Conservation (phyloP, 2,797 vertebrate genomes). For the Salarias fasciatus region DNA sequence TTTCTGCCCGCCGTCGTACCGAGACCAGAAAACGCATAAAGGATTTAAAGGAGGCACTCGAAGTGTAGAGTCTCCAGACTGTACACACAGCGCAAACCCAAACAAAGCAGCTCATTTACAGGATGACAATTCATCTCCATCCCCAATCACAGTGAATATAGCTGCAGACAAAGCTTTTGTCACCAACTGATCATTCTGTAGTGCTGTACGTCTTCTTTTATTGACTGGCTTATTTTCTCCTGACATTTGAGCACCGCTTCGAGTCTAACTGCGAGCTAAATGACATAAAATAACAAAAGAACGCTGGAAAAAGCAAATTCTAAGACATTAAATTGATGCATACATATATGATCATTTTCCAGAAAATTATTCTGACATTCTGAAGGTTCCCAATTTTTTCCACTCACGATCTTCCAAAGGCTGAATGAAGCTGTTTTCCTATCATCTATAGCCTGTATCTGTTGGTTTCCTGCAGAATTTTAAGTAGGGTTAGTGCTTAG, state of each 20-base stretch:
- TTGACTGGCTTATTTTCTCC: constrained; percentile 38
- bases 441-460: constrained; percentile 43
- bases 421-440: constrained; percentile 37
- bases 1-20: constrained; percentile 13
- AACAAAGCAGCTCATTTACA: neutral
- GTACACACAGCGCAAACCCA: no score
- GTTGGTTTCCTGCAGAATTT: constrained; percentile 61
- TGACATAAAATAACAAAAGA: constrained; percentile 50
- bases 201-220: constrained; percentile 7
- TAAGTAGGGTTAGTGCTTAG: constrained; percentile 71
- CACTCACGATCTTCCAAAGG: constrained; percentile 46
- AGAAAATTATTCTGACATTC: constrained; percentile 53
- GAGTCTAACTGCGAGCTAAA: constrained; percentile 39
- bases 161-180: constrained; percentile 16
- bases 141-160: constrained; percentile 28
- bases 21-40: constrained; percentile 24
- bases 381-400: constrained; percentile 35
- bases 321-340: constrained; percentile 40
- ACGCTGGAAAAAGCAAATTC: constrained; percentile 40
- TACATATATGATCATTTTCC: constrained; percentile 35
- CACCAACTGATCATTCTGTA: constrained; percentile 23
- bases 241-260: constrained; percentile 14
- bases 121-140: constrained; percentile 12
- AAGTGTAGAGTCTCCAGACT: constrained; percentile 1
- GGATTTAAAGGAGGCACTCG: constrained; percentile 12